Conservation (phyloP, 2,797 vertebrate genomes). For the Pyrocephalus nanus region DNA sequence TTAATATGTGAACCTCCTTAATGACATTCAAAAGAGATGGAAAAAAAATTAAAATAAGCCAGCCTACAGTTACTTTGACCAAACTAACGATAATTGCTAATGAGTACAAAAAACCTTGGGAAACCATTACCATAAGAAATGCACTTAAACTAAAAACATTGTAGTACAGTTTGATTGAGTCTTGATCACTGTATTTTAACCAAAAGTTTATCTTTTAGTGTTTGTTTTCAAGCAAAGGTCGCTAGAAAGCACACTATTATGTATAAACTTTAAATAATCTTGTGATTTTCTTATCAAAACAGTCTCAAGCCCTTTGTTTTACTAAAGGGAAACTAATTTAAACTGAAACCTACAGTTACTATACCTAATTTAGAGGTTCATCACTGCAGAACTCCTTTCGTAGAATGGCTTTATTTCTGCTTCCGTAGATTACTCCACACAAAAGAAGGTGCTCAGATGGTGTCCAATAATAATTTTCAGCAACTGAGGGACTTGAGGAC, state of each 20-base stretch:
- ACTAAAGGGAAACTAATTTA: not conserved
- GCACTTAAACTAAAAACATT: conserved; percentile 57
- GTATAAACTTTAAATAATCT: not conserved
- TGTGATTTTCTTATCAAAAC: not conserved
- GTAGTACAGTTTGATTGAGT: not conserved
- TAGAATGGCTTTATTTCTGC: not conserved
- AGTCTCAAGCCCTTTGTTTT: not conserved
- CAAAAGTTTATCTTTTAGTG: conserved; percentile 13
- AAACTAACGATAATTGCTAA: conserved; percentile 29
- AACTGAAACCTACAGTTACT: not conserved
- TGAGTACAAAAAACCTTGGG: conserved; percentile 31
- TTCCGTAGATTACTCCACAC: not conserved
- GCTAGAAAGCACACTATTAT: conserved; percentile 24
- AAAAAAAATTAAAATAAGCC: not conserved
- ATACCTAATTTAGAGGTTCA: not conserved
- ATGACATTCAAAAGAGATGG: not conserved
- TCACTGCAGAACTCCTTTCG: not conserved
- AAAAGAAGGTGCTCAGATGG: not conserved
- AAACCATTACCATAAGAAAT: conserved; percentile 49
- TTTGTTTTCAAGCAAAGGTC: conserved; percentile 43
- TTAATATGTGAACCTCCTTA: not conserved
- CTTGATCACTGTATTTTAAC: conserved; percentile 36
- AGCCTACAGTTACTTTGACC: not conserved
- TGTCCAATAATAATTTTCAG: not conserved
- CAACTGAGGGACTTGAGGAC: not conserved